A percentile compares a stretch with the other conserved stretches of the same genome.
phyloP scores from a whole-genome alignment of 2,113 vertebrate genomes.

The Peucedramus taeniatus region DNA sequence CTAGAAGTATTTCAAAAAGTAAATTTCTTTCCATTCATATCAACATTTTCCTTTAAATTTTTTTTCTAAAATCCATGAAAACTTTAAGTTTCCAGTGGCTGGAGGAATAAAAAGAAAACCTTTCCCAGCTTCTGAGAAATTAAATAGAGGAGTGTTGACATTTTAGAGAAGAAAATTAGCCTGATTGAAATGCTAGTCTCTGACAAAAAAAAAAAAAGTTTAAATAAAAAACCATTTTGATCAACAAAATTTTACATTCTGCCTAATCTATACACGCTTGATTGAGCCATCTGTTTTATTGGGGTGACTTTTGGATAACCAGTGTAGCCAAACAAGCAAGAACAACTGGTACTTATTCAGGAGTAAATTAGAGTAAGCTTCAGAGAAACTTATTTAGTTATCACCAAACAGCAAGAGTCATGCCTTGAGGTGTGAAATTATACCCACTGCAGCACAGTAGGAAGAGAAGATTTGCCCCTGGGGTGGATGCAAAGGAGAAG shows the following conservation, averaged over 20 bases:
- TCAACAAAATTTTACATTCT: neutral
- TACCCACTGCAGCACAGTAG: neutral
- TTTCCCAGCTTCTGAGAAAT: neutral
- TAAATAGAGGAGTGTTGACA: neutral
- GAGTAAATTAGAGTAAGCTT: neutral
- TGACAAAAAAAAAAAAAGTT: neutral
- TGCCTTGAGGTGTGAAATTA: conserved; percentile 1
- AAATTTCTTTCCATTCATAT: neutral
- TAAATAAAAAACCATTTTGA: neutral
- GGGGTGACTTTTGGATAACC: neutral
- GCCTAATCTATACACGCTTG: neutral
- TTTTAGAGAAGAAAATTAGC: neutral
- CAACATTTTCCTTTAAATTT: neutral
- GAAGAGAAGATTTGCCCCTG: neutral
- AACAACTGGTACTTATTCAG: neutral
- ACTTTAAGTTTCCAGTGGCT: neutral
- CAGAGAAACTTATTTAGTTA: neutral
- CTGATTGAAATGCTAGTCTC: neutral
- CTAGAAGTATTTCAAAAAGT: neutral
- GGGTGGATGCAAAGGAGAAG: neutral
- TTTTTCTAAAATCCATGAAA: neutral
- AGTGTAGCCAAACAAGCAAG: neutral
- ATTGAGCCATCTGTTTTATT: neutral
- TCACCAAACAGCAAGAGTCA: neutral
- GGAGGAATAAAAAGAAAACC: neutral